Evolutionary conservation across 1,140 invertebrate species (phyloP).

Genomic region (Chrysoperla carnea): DNA sequence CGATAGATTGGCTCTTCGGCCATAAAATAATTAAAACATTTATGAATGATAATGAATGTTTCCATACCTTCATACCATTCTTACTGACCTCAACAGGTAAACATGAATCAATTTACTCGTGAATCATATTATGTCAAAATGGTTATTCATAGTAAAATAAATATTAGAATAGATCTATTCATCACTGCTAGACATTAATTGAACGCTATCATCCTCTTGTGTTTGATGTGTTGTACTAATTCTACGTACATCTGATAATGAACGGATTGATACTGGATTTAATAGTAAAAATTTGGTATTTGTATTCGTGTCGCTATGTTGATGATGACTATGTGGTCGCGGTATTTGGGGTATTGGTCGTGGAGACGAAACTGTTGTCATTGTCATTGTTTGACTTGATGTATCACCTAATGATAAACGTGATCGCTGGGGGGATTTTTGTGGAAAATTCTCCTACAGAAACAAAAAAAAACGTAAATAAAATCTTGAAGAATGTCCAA

Average conservation of each 20-base stretch:
- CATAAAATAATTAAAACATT: too few species aligned
- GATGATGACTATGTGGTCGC: conserved; percentile 7
- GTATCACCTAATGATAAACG: not conserved
- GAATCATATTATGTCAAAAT: too few species aligned
- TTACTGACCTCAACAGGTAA: too few species aligned
- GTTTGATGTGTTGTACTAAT: not conserved
- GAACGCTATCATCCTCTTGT: conserved; percentile 16
- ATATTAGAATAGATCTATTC: not conserved
- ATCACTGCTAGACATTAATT: conserved; percentile 15
- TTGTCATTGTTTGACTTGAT: not conserved
- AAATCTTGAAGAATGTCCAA: too few species aligned
- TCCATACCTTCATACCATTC: too few species aligned
- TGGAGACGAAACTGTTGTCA: not conserved
- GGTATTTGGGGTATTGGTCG: not conserved
- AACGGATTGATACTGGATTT: conserved; percentile 13
- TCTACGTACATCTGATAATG: conserved; percentile 5
- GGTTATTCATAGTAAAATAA: too few species aligned
- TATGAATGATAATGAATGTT: too few species aligned
- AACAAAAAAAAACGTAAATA: too few species aligned
- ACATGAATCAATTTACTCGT: too few species aligned
- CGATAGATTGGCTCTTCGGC: too few species aligned
- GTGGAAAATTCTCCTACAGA: not conserved
- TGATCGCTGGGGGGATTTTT: not conserved
- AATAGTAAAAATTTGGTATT: conserved; percentile 14
- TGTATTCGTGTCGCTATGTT: not conserved